Base-by-base conservation (phyloP, 1,140 invertebrate species). In the Marisa cornuarietis region DNA sequence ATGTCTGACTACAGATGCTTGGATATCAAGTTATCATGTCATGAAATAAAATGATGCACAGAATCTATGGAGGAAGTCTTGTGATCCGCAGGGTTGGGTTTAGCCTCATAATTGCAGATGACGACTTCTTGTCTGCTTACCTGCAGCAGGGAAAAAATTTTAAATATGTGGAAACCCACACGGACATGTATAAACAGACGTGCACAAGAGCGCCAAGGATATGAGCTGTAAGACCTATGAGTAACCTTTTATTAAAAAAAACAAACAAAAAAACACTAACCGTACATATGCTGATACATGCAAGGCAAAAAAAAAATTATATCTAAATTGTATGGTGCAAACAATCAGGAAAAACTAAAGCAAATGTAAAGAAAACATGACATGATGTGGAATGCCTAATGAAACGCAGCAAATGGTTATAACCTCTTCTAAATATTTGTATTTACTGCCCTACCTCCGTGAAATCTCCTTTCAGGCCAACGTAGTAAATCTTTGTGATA, bases 401-500 rank as follows among this genome's bases (percentile, higher is more conserved):
- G 3, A 62, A 58, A 49, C 31, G 26, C 51, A 79, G 3, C 54
- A 22, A 77, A 76, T 58, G 2, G 54, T 58, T 58, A 18, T 58
- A 58, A 58, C 1, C 16, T 58, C 16, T 18, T 58, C 54, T 42
- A 58, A 58, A 11, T 58, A 18, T 58, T 14, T 58, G 0, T 18
- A 18, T 58, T 58, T 14, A 14, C 14, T n/a, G 11, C 78, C 20
- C 10, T 86, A 92, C 94, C 86, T 95, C 93, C n/a, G 93, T 93
- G 92, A 95, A 98, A 92, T 99, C 97, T 13, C 97, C 97, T 89
- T 94, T 94, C n/a, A 99, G 92, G 20, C 97, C 97, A 89, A 99
- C 98, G 88, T 99, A 99, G 88, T 96, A 96, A 79, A 99, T 94
- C 88, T 93, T 94, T 3, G 97, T 97, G 76, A 91, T 94, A 66